Conservation (phyloP, 2,797 vertebrate species). For the Passerculus sandwichensis region DNA sequence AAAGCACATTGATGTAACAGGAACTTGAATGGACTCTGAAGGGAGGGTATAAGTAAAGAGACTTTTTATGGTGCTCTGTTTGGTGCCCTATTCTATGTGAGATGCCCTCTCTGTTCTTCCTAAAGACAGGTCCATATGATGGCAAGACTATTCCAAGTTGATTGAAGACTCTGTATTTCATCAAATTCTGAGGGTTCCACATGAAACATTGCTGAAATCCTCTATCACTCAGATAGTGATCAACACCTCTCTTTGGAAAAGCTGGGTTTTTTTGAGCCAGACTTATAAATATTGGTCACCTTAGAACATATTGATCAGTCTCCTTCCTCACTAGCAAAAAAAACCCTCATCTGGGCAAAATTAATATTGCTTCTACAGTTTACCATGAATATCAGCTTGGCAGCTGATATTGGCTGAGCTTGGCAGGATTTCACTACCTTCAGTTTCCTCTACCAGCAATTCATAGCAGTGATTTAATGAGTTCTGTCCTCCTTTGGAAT, state of each 20-base stretch:
- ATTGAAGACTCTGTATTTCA: neutral
- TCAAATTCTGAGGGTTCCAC: neutral
- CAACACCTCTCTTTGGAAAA: neutral
- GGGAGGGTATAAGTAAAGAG: neutral
- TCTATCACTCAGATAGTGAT: neutral
- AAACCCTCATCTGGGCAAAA: neutral
- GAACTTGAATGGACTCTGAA: neutral
- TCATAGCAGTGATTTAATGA: neutral
- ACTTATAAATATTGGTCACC: neutral
- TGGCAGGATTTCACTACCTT: neutral
- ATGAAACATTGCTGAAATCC: neutral
- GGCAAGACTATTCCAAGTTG: neutral
- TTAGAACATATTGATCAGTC: neutral
- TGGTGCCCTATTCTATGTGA: neutral
- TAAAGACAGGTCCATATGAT: neutral
- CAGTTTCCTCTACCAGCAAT: neutral
- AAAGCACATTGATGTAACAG: neutral
- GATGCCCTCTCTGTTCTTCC: neutral
- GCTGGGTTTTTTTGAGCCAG: neutral
- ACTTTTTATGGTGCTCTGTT: no score
- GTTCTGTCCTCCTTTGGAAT: slow-evolving; percentile 20
- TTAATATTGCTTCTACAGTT: neutral
- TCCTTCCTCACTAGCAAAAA: neutral
- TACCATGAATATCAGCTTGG: neutral
- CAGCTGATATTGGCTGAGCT: neutral